These are phyloP conservation scores for Polydrusus cervinus DNA, from an alignment of 2,888 invertebrate species.

Conservation along the genomic window DNA sequence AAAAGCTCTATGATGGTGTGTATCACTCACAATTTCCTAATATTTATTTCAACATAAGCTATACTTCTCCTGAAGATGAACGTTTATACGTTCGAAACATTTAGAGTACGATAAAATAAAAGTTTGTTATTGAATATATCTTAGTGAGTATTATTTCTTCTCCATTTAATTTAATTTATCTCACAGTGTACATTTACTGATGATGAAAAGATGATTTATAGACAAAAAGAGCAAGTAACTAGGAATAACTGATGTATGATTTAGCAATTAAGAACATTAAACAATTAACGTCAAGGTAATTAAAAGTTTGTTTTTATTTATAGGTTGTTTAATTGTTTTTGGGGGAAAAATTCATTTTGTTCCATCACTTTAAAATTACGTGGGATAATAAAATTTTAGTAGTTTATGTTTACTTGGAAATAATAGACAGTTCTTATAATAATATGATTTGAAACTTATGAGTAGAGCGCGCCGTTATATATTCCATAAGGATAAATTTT, in stretches of 20 bases:
- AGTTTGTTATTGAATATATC: too few species aligned
- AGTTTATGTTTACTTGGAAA: background rate
- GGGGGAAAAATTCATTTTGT: background rate
- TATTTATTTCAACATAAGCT: too few species aligned
- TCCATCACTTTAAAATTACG: background rate
- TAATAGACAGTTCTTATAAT: too few species aligned
- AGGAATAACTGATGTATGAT: background rate
- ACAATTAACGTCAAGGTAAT: slow-evolving; percentile 8
- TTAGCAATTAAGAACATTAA: background rate
- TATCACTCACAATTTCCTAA: too few species aligned
- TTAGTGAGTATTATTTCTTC: too few species aligned
- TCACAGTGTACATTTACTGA: background rate
- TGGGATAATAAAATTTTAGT: background rate
- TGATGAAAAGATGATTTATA: background rate
- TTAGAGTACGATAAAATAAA: too few species aligned
- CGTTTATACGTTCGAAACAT: too few species aligned
- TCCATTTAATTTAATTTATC: background rate
- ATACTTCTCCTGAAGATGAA: too few species aligned
- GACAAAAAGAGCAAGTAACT: background rate
- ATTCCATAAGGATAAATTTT: too few species aligned
- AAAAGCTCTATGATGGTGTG: too few species aligned
- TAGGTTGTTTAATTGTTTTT: background rate
- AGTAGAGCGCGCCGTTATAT: too few species aligned
- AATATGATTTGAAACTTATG: too few species aligned
- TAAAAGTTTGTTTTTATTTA: background rate